Evolutionary conservation across 2,113 vertebrate species (phyloP).

Genomic region (Megaceryle maxima): DNA sequence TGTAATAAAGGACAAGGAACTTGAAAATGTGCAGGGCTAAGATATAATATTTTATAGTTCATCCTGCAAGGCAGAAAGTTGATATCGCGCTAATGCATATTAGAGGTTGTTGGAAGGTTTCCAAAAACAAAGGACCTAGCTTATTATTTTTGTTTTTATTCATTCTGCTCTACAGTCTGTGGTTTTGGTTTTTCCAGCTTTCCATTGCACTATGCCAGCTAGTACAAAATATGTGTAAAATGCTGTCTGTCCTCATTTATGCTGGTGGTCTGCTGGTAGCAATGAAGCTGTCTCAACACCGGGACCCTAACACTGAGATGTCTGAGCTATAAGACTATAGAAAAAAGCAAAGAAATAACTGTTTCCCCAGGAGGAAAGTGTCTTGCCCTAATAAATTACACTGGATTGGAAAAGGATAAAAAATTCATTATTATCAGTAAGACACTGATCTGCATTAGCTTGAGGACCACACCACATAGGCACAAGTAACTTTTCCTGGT

Average conservation of each 20-base stretch:
- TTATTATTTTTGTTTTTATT: background rate
- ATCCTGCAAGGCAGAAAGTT: slow-evolving; percentile 13
- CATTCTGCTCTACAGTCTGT: background rate
- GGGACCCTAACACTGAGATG: background rate
- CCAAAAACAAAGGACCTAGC: slow-evolving; percentile 2
- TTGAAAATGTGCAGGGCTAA: slow-evolving; percentile 8
- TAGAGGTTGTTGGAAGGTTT: background rate
- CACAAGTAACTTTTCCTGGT: background rate
- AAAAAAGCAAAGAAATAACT: background rate
- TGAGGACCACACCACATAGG: background rate
- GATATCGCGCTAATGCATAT: background rate
- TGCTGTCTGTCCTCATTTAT: background rate
- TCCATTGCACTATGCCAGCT: background rate
- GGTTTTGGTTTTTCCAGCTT: background rate
- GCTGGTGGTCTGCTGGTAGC: background rate
- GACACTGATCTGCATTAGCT: background rate
- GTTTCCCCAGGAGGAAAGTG: background rate
- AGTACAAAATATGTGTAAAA: background rate
- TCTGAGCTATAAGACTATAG: background rate
- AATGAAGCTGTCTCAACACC: background rate
- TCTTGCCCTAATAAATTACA: background rate
- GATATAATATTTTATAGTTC: slow-evolving; percentile 16
- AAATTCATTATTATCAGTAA: background rate
- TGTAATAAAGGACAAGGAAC: background rate
- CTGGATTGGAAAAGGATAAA: background rate